A percentile compares a stretch with the other conserved stretches of the same genome.
Conservation (phyloP, 2,797 vertebrate species). For the Danio choprae region DNA sequence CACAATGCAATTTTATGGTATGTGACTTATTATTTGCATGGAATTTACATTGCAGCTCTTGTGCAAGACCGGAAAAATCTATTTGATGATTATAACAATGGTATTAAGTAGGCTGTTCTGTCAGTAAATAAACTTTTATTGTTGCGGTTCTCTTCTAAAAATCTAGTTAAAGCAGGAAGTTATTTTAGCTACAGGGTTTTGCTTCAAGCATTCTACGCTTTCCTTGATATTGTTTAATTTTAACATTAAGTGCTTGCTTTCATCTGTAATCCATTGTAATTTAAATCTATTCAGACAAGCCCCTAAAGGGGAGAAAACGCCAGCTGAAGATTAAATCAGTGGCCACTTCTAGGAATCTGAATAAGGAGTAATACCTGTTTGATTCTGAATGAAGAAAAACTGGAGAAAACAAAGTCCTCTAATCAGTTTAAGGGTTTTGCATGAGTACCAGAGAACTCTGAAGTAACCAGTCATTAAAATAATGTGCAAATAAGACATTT, state of each 20-base stretch:
- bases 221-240: too few species aligned
- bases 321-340: neutral
- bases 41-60: neutral
- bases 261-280: neutral
- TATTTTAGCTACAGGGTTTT: neutral
- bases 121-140: neutral
- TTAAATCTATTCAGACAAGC: neutral
- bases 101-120: neutral
- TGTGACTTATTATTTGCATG: neutral
- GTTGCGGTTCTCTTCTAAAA: neutral
- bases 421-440: neutral
- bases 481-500: too few species aligned
- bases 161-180: neutral
- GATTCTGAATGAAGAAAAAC: neutral
- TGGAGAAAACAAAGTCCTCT: neutral
- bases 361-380: neutral
- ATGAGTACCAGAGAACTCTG: neutral
- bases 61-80: too few species aligned
- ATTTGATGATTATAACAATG: too few species aligned
- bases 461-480: neutral
- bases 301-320: neutral
- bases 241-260: conserved; percentile 12
- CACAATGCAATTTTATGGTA: neutral
- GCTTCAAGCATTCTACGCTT: too few species aligned
- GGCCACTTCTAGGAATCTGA: neutral